Conservation (phyloP, 2,113 vertebrate genomes). For the Lampris megalopsis region DNA sequence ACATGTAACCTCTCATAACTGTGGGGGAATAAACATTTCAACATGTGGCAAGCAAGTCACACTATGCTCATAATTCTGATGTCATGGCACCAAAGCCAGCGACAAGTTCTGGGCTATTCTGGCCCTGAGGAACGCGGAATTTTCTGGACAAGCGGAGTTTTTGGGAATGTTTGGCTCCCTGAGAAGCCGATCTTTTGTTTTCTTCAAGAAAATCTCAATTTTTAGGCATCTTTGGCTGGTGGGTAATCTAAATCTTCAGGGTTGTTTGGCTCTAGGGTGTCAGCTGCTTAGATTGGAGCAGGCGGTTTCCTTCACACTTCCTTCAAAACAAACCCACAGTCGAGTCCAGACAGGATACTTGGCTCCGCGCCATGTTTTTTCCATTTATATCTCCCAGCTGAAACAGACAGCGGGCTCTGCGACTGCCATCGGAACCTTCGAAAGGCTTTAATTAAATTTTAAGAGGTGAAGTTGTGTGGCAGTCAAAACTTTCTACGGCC, state of each 20-base stretch:
- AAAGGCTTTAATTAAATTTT: constrained; percentile 54
- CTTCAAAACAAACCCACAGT: constrained; percentile 50
- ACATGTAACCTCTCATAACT: not conserved
- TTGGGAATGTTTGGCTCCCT: no score
- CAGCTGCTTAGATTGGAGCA: constrained; percentile 15
- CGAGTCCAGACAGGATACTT: constrained; percentile 22
- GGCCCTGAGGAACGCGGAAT: no score
- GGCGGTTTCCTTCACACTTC: constrained; percentile 37
- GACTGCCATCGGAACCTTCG: constrained; percentile 46
- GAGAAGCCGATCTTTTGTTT: no score
- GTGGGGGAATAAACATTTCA: not conserved
- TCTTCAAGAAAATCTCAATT: not conserved
- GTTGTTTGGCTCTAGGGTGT: constrained; percentile 13
- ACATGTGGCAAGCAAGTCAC: not conserved
- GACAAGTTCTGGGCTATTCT: no score
- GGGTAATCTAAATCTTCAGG: not conserved
- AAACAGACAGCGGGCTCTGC: not conserved
- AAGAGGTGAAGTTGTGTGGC: constrained; percentile 26
- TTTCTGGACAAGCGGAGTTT: no score
- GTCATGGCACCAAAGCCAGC: no score
- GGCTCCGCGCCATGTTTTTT: not conserved
- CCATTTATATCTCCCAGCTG: constrained; percentile 20
- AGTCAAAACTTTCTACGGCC: constrained; percentile 49
- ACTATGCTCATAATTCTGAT: no score
- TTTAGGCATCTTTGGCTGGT: not conserved